Conservation (phyloP, 2,888 invertebrate genomes). For the Deladenus siricidicola region DNA sequence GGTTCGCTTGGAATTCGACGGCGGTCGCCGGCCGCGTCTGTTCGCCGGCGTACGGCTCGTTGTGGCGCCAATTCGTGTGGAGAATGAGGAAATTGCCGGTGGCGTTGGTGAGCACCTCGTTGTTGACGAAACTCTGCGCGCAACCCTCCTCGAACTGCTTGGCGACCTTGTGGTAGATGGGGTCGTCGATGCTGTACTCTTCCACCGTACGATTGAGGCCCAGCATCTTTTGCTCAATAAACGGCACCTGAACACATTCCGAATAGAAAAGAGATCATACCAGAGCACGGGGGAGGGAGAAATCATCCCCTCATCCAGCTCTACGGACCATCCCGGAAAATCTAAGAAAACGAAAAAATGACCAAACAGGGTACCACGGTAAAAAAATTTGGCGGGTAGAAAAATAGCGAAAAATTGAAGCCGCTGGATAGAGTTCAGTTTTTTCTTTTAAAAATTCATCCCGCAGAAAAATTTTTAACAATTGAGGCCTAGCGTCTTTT, state of each 20-base stretch:
- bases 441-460: not conserved
- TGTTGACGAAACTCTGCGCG: conserved; percentile 17
- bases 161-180: conserved; percentile 11
- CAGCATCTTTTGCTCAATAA: not conserved
- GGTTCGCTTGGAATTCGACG: no score
- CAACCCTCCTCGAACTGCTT: conserved; percentile 18
- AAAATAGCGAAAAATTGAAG: no score
- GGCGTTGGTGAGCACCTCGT: conserved; percentile 10
- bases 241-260: conserved; percentile 3
- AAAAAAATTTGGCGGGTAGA: no score
- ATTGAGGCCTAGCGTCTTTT: not conserved
- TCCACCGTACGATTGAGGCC: conserved; percentile 1
- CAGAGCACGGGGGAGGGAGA: no score
- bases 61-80: conserved; percentile 15
- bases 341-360: no score
- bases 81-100: conserved; percentile 14
- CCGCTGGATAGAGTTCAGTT: no score
- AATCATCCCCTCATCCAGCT: no score
- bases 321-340: no score
- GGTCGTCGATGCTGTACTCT: conserved; percentile 7
- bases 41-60: conserved; percentile 3
- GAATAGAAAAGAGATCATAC: no score
- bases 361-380: no score
- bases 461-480: no score
- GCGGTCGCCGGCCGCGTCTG: no score